Base-by-base conservation (phyloP, 2,888 invertebrate genomes). In the Mantis religiosa region DNA sequence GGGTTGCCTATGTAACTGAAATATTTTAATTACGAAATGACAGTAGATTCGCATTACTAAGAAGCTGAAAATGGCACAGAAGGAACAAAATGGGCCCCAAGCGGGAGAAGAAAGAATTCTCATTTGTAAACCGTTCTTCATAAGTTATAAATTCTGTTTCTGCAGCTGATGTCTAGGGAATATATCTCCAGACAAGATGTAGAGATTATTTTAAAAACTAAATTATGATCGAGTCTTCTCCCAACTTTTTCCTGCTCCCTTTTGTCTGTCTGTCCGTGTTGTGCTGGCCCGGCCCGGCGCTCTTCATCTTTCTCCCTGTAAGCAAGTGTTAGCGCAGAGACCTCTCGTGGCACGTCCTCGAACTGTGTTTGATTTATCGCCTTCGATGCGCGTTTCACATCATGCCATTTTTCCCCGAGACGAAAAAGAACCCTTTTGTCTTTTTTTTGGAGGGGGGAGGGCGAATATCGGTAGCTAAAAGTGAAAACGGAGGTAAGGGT, bases 201-300 rank as follows among this genome's bases (percentile, higher is more conserved):
- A 71, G 54, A 71, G 54, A 84, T 84, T 84, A 84, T 84, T 84
- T 84, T 84, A 84, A 84, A 71, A 84, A 84, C 84, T 84, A 84
- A 84, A 84, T 84, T 84, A 84, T 84, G 84, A 84, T 84, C 84
- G 30, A 84, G 84, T 12, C 30, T 84, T 30, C 27, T 25, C 34
- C 30, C 15, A 71, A 15, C 25, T 71, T 71, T 71, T 71, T 71
- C 25, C 25, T 20, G 15, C 54, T 20, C 54, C 6, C 20, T 71
- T 54, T 54, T 54, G 54, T 54, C 54, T 71, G 54, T 71, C 54
- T 71, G 54, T 71, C 54, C 20, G 20, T 71, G 54, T 71, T 71
- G 54, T 71, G 54, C 54, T 6, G 8, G 54, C 54, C 54, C 54
- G 3, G 47, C 54, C 20, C 54, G 54, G 20, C 54, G 54, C 54